Evolutionary conservation across 35 echinoderm and acorn worm species (phyloP), one percentile per base, ranked within the genome.

Genomic region (Amphiura filiformis): DNA sequence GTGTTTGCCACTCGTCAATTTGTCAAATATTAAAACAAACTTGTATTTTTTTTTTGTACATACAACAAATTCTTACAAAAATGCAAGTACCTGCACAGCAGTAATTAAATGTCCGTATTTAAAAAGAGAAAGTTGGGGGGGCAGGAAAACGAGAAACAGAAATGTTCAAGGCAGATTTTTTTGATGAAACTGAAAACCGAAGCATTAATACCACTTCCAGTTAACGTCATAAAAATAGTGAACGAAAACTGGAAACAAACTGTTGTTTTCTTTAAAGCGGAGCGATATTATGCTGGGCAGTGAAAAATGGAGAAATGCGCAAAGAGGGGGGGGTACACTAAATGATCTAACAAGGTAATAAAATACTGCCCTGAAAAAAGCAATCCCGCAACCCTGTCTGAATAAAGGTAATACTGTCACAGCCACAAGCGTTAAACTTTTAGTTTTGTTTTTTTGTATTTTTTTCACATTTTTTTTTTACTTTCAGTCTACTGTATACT

Each of bases 21-120:
- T 70, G 61, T 70, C 61, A 70, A 70, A 70, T 70, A 70, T 70
- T 70, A 18, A 70, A 70, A 70, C 61, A 70, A 70, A 70, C 61
- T 70, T n/a, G n/a, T n/a, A n/a, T n/a, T n/a, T n/a, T n/a, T n/a
- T n/a, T 70, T 70, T 70, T 70, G 7, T 70, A 70, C 61, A n/a
- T 70, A 70, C 11, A 70, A 70, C 26, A 70, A n/a, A 70, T 70
- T n/a, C 1, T 70, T 70, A 70, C 61, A 70, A 70, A 70, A 70
- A 26, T 70, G 61, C 61, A 70, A 70, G 61, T 2, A 70, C 26
- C 61, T 70, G 61, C 61, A 70, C 61, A 70, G 61, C 61, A 70
- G 61, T 70, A 26, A 30, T 70, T 70, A 70, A 70, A 70, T 70
- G 26, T 70, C 61, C 9, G 15, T 15, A 70, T 70, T 70, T 30